Conservation (phyloP, 2,113 vertebrate genomes). For the Bettongia penicillata region DNA sequence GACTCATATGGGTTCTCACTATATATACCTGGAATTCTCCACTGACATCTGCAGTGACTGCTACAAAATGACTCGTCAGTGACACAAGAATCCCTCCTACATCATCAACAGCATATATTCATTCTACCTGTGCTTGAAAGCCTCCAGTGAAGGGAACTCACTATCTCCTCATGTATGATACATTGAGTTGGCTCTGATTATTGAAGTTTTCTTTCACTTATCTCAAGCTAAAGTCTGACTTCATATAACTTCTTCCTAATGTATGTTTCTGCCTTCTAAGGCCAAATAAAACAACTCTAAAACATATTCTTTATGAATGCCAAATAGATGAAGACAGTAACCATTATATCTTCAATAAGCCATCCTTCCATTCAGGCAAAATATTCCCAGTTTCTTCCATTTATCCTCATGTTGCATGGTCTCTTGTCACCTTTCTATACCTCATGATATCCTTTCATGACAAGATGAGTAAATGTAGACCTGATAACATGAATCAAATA, state of each 20-base stretch:
- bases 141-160: not conserved
- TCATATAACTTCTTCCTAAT: not conserved
- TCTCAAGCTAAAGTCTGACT: not conserved
- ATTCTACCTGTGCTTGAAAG: not conserved
- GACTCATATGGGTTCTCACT: not conserved
- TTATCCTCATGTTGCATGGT: not conserved
- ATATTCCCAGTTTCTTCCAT: not conserved
- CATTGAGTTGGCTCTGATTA: not conserved
- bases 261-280: not conserved
- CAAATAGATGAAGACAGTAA: not conserved
- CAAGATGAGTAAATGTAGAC: not conserved
- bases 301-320: not conserved
- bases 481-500: not conserved
- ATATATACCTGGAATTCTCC: not conserved
- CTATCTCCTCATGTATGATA: not conserved
- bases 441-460: not conserved
- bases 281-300: not conserved
- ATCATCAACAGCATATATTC: not conserved
- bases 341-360: not conserved
- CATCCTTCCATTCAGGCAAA: not conserved
- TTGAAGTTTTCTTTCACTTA: not conserved
- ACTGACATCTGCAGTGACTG: not conserved
- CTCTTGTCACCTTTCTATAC: not conserved
- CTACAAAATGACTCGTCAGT: not conserved
- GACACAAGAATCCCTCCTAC: not conserved